phyloP scores from a whole-genome alignment of 2,797 vertebrate species.

The Gymnoscopelus braueri region DNA sequence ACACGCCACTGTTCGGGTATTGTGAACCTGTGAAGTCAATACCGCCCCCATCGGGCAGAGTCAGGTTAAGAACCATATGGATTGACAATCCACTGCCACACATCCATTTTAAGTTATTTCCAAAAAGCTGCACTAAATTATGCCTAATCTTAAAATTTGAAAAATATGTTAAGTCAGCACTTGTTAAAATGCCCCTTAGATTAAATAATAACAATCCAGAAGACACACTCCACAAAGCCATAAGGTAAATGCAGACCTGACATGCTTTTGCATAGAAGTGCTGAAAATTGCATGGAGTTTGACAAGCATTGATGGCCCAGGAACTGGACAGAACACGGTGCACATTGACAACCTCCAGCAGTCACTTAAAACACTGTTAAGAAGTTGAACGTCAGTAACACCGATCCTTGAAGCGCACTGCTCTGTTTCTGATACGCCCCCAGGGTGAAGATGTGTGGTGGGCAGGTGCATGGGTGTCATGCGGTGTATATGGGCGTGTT shows the following conservation, averaged over 20 bases:
- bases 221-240: slow-evolving; percentile 66
- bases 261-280: slow-evolving; percentile 83
- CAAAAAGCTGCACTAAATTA: neutral
- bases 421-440: neutral
- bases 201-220: slow-evolving; percentile 17
- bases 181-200: neutral
- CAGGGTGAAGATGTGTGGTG: no score
- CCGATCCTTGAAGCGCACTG: slow-evolving; percentile 6
- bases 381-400: slow-evolving; percentile 29
- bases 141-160: neutral
- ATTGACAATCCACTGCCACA: no score
- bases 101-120: neutral
- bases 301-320: slow-evolving; percentile 51
- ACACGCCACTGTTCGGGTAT: no score
- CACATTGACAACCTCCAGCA: slow-evolving; percentile 47
- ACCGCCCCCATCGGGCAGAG: no score
- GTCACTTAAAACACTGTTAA: slow-evolving; percentile 65
- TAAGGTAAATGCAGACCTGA: slow-evolving; percentile 66
- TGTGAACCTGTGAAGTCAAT: no score
- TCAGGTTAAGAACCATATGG: no score
- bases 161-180: slow-evolving; percentile 3
- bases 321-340: slow-evolving; percentile 34
- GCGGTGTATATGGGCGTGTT: no score
- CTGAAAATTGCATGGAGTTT: slow-evolving; percentile 45
- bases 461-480: no score